phyloP scores from a whole-genome alignment of 92 coral and sea anemone species.

The Virgularia gustaviana region DNA sequence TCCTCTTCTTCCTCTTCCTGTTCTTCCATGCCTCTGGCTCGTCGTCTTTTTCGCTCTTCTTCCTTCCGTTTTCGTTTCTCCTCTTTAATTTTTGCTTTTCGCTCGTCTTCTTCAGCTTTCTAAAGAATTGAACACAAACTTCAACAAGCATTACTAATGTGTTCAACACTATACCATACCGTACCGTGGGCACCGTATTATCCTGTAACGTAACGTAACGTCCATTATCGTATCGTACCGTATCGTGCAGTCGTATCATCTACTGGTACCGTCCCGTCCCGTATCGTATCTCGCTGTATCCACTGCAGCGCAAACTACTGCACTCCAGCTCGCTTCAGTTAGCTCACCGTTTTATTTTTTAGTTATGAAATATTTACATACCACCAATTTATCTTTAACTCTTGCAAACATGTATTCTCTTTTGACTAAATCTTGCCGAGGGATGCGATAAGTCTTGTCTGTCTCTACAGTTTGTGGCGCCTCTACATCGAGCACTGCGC shows the following conservation, averaged over 20 bases:
- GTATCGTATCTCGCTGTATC: background rate
- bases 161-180: too few species aligned
- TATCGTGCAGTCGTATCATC: too few species aligned
- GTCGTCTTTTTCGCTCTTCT: conserved; percentile 79
- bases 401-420: conserved; percentile 83
- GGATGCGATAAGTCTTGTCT: conserved; percentile 87
- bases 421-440: conserved; percentile 74
- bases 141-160: too few species aligned
- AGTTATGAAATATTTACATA: conserved; percentile 6
- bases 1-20: conserved; percentile 60
- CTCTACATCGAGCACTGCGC: conserved; percentile 89
- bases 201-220: too few species aligned
- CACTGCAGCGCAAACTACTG: background rate
- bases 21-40: conserved; percentile 83
- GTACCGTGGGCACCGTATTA: too few species aligned
- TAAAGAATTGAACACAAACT: too few species aligned
- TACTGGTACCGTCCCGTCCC: too few species aligned
- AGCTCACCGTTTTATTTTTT: background rate
- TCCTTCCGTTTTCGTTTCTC: conserved; percentile 87
- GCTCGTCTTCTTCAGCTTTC: conserved; percentile 93
- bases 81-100: conserved; percentile 88
- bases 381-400: conserved; percentile 92
- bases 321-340: background rate
- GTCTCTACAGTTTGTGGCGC: conserved; percentile 87
- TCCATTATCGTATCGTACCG: too few species aligned